Percentiles rank a stretch among this genome's conserved stretches.
Conservation (phyloP, 2,888 invertebrate genomes). For the Agonopterix subpropinquella region DNA sequence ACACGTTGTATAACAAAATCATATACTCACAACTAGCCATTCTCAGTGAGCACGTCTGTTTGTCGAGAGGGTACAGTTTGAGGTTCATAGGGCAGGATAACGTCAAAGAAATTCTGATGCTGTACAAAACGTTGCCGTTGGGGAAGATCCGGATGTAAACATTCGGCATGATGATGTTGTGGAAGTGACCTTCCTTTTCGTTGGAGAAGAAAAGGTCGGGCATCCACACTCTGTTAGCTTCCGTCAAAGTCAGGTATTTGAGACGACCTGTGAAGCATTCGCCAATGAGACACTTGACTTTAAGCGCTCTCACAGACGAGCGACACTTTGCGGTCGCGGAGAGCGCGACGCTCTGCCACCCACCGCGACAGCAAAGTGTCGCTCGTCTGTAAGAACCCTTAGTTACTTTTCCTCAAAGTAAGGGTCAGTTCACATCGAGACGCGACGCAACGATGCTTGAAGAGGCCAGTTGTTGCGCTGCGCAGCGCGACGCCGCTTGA, state of each 20-base stretch:
- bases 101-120: constrained; percentile 97
- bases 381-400: too few species aligned
- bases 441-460: too few species aligned
- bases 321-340: too few species aligned
- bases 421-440: too few species aligned
- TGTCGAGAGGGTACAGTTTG: constrained; percentile 96
- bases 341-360: too few species aligned
- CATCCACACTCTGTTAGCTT: constrained; percentile 98
- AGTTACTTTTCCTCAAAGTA: too few species aligned
- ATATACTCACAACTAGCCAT: constrained; percentile 96
- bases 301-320: too few species aligned
- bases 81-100: constrained; percentile 98
- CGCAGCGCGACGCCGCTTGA: too few species aligned
- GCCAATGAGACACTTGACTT: too few species aligned
- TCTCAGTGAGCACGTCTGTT: constrained; percentile 94
- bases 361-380: too few species aligned
- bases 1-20: too few species aligned
- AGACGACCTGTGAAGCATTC: constrained; percentile 79
- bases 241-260: constrained; percentile 94
- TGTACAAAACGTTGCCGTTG: constrained; percentile 95
- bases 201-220: constrained; percentile 98
- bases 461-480: too few species aligned
- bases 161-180: constrained; percentile 98
- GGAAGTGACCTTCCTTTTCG: constrained; percentile 98
- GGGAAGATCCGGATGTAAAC: constrained; percentile 98